Evolutionary conservation across 2,888 invertebrate species (phyloP).

Genomic region (Ornithoptera priamus): DNA sequence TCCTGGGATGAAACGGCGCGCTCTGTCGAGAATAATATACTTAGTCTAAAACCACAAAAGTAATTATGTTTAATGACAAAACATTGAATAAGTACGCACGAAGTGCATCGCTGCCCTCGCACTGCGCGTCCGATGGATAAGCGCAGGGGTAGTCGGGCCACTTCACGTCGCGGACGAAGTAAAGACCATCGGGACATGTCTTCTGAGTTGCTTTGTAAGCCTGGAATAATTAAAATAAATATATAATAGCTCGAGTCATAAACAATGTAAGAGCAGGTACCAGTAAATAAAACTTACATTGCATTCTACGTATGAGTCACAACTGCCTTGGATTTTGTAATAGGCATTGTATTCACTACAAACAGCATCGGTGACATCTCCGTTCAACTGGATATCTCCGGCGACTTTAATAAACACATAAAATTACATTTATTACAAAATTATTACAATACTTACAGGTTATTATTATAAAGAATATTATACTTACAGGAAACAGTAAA

Average conservation of each 20-base stretch:
- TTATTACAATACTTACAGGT: background rate
- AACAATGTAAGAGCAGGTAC: no score
- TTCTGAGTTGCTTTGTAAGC: slow-evolving; percentile 83
- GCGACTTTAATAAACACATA: background rate
- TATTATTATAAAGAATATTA: background rate
- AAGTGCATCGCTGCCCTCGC: slow-evolving; percentile 80
- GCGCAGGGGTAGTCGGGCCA: slow-evolving; percentile 87
- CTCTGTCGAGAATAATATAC: slow-evolving; percentile 63
- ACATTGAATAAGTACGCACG: slow-evolving; percentile 71
- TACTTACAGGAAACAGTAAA: slow-evolving; percentile 29
- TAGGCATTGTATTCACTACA: slow-evolving; percentile 58
- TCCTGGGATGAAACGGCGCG: slow-evolving; percentile 83
- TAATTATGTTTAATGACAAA: background rate
- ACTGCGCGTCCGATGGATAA: slow-evolving; percentile 89
- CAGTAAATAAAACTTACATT: slow-evolving; percentile 50
- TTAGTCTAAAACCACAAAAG: background rate
- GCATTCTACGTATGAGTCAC: slow-evolving; percentile 86
- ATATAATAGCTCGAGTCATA: background rate
- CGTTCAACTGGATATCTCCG: background rate
- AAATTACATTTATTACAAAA: background rate
- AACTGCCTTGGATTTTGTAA: slow-evolving; percentile 81
- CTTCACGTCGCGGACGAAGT: slow-evolving; percentile 84
- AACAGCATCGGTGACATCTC: slow-evolving; percentile 3
- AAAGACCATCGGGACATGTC: slow-evolving; percentile 88
- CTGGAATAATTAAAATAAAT: slow-evolving; percentile 20